phyloP scores from a whole-genome alignment of 2,888 invertebrate genomes.

The Dasysyrphus albostriatus region DNA sequence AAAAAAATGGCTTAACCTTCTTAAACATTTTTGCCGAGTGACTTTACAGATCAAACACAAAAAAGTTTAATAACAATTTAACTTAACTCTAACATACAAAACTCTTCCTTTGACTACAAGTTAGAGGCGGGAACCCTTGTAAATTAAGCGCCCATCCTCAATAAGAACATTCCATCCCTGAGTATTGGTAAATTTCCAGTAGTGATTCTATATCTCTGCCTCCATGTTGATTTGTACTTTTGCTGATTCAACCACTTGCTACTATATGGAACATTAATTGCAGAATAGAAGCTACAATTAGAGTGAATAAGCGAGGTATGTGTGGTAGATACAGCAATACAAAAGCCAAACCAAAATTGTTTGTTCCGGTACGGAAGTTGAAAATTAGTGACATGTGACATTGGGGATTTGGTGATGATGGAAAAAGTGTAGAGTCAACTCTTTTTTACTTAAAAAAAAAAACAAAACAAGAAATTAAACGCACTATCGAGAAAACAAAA shows the following conservation, averaged over 20 bases:
- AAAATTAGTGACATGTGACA: constrained; percentile 69
- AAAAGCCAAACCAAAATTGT: constrained; percentile 30
- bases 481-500: not conserved
- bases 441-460: not conserved
- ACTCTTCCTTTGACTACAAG: too few species aligned
- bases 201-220: not conserved
- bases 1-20: too few species aligned
- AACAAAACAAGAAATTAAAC: not conserved
- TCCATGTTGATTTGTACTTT: constrained; percentile 20
- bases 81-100: too few species aligned
- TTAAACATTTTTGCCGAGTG: too few species aligned
- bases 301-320: not conserved
- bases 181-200: not conserved
- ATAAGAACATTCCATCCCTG: not conserved
- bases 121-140: too few species aligned
- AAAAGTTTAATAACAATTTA: too few species aligned
- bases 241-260: constrained; percentile 22
- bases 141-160: not conserved
- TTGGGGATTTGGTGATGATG: constrained; percentile 21
- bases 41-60: too few species aligned
- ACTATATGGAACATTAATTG: constrained; percentile 33
- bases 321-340: not conserved
- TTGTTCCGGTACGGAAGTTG: constrained; percentile 74
- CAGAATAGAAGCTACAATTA: constrained; percentile 7
- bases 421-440: not conserved